Conservation (phyloP, 2,797 vertebrate genomes). For the Iguana delicatissima region DNA sequence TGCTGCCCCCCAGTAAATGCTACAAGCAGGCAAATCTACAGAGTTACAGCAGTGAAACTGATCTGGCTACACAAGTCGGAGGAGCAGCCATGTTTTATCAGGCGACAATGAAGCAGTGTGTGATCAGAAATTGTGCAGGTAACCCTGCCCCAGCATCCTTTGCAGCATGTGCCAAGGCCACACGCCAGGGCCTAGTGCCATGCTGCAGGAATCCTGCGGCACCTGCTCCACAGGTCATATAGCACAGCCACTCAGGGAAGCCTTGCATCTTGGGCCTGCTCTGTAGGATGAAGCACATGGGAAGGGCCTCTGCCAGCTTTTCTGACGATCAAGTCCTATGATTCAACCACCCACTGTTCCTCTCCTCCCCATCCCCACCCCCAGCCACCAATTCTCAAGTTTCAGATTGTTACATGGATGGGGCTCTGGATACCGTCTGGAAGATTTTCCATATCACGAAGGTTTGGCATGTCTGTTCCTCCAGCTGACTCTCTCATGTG, state of each 20-base stretch:
- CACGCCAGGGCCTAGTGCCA: not conserved
- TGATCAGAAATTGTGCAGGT: not conserved
- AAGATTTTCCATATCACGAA: not conserved
- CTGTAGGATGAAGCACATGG: not conserved
- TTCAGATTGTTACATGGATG: slow-evolving; percentile 38
- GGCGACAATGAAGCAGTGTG: not conserved
- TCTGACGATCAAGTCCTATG: not conserved
- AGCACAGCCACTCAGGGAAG: not conserved
- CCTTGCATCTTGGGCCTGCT: not conserved
- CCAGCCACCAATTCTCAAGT: not conserved
- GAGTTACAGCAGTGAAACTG: not conserved
- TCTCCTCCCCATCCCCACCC: not conserved
- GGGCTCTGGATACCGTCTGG: slow-evolving; percentile 35
- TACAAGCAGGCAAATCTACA: not conserved
- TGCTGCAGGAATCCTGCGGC: not conserved
- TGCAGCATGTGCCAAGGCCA: not conserved
- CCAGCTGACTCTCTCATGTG: slow-evolving; percentile 24
- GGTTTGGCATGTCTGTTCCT: not conserved
- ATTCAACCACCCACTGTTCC: not conserved
- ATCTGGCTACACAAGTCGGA: not conserved
- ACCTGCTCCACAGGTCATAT: not conserved
- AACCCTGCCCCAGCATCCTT: slow-evolving; percentile 1
- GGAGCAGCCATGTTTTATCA: not conserved
- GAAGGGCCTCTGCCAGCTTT: not conserved
- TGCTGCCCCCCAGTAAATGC: not conserved